Evolutionary conservation across 2,888 invertebrate genomes (phyloP).

Genomic region (Eupithecia exiguata): DNA sequence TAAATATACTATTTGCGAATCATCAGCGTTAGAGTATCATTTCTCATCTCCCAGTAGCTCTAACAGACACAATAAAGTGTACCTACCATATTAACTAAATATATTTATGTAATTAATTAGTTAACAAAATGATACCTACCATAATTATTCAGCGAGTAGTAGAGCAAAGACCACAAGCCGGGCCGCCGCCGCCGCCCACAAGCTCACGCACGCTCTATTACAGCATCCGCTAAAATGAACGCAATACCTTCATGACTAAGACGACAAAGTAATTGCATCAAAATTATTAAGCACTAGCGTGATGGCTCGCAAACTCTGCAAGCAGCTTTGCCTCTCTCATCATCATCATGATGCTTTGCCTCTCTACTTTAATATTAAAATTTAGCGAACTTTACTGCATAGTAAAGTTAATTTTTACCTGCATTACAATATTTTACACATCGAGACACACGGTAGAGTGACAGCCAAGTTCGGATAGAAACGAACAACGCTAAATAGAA

Average conservation of each 20-base stretch:
- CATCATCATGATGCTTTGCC: no score
- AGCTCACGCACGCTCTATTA: not conserved
- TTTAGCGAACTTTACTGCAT: not conserved
- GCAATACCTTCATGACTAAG: not conserved
- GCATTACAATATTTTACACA: not conserved
- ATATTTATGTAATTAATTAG: no score
- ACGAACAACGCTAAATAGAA: no score
- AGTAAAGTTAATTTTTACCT: not conserved
- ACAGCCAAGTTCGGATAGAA: no score
- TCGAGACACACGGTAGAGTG: not conserved
- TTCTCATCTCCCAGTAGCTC: no score
- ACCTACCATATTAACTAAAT: no score
- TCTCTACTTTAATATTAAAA: not conserved
- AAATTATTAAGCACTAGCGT: constrained; percentile 14
- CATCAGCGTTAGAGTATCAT: no score
- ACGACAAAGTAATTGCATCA: constrained; percentile 25
- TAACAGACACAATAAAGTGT: no score
- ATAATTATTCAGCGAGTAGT: not conserved
- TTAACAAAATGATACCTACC: not conserved
- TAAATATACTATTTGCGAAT: no score
- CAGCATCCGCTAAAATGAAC: constrained; percentile 13
- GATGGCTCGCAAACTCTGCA: constrained; percentile 17
- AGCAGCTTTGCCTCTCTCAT: not conserved
- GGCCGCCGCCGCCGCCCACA: not conserved
- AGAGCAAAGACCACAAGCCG: not conserved